Percentiles rank a stretch among this genome's conserved stretches.
Conservation (phyloP, 1,140 invertebrate genomes). For the Drosophila lacteicornis region DNA sequence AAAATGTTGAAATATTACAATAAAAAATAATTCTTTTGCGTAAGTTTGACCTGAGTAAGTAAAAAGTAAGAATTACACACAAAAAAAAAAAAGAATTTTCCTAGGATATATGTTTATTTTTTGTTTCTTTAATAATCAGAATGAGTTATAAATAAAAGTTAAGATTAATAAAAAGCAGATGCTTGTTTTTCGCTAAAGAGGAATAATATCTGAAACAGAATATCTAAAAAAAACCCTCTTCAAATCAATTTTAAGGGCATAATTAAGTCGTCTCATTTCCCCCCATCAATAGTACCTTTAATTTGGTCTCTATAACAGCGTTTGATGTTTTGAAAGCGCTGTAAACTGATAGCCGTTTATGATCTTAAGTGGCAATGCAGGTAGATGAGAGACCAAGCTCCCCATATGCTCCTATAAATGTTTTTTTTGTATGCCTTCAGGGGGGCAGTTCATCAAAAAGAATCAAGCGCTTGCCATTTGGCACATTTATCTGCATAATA, state of each 20-base stretch:
- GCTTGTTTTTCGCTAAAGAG: no score
- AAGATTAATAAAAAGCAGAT: not conserved
- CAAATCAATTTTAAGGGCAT: not conserved
- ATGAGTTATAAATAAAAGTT: not conserved
- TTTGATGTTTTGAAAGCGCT: conserved; percentile 61
- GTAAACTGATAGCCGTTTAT: conserved; percentile 78
- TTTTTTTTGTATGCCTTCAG: conserved; percentile 21
- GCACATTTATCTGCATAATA: conserved; percentile 33
- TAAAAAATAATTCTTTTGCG: no score
- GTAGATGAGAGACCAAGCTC: conserved; percentile 40
- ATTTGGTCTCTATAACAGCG: conserved; percentile 29
- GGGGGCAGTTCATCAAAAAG: conserved; percentile 58
- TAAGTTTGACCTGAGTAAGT: no score
- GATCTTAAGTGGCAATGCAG: conserved; percentile 76
- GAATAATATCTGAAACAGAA: not conserved
- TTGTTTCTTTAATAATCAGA: not conserved
- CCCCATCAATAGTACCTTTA: not conserved
- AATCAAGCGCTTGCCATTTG: conserved; percentile 54
- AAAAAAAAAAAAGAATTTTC: no score
- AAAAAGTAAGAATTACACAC: not conserved
- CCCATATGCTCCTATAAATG: not conserved
- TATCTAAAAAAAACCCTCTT: no score
- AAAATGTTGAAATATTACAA: not conserved
- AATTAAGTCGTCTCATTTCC: not conserved
- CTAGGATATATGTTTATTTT: no score